These are phyloP conservation scores for Eulemur mongoz DNA, from an alignment of 2,797 vertebrate genomes.

Conservation along the genomic window DNA sequence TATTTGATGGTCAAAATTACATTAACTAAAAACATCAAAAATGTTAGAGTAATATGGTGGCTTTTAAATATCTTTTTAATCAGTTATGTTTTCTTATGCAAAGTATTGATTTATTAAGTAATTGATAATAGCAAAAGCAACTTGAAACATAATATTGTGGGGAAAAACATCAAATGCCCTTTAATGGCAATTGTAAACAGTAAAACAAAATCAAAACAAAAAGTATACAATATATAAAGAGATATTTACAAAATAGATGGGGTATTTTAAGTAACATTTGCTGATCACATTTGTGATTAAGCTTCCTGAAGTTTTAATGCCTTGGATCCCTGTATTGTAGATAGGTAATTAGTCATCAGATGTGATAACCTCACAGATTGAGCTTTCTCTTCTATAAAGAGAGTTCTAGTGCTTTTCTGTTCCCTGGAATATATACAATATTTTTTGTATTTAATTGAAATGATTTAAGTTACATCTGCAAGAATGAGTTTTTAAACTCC, in stretches of 20 bases:
- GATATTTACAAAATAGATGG: not conserved
- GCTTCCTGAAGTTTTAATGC: not conserved
- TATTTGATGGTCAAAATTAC: not conserved
- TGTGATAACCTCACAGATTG: not conserved
- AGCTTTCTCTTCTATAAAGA: not conserved
- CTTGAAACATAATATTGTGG: not conserved
- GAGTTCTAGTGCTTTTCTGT: not conserved
- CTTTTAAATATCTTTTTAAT: not conserved
- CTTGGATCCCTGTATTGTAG: not conserved
- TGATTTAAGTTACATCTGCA: not conserved
- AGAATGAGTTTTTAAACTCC: not conserved
- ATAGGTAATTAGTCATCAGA: not conserved
- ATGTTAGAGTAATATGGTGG: not conserved
- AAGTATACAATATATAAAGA: not conserved
- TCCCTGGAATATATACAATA: not conserved
- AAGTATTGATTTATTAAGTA: not conserved
- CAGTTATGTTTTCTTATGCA: not conserved
- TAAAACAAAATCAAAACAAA: not conserved
- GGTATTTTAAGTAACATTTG: not conserved
- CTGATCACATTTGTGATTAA: not conserved
- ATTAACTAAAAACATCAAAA: not conserved
- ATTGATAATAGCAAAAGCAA: not conserved
- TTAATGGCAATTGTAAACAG: not conserved
- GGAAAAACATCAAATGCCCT: not conserved
- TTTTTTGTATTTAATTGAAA: not conserved